Conservation (phyloP, 1,140 invertebrate species). For the Theocolax elegans region DNA sequence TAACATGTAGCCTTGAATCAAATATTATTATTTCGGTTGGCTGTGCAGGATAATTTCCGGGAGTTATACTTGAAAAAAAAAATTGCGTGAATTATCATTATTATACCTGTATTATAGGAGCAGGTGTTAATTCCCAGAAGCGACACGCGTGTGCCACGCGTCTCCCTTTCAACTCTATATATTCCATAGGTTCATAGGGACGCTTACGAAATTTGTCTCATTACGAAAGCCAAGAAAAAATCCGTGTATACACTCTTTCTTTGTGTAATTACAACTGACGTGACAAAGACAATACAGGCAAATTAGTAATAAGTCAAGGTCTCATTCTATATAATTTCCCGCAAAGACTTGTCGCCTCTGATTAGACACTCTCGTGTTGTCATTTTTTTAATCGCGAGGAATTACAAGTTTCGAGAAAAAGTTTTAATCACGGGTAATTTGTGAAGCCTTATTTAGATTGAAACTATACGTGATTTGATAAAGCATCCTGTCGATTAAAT, state of each 20-base stretch:
- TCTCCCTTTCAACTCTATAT: background rate
- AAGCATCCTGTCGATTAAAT: background rate
- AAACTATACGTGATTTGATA: background rate
- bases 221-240: no score
- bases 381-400: background rate
- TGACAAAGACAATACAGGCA: no score
- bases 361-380: constrained; percentile 4
- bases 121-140: background rate
- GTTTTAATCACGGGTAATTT: constrained; percentile 13
- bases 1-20: background rate
- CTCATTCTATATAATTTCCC: constrained; percentile 9
- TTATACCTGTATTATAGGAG: background rate
- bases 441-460: constrained; percentile 17
- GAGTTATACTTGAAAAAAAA: background rate
- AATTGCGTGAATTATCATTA: constrained; percentile 4
- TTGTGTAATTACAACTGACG: no score
- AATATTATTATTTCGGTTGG: background rate
- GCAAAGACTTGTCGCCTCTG: constrained; percentile 18
- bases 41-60: background rate
- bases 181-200: background rate
- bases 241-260: no score
- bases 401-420: constrained; percentile 1
- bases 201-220: background rate
- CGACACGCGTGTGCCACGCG: background rate
- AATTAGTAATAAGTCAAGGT: constrained; percentile 29